Conservation (phyloP, 2,888 invertebrate genomes). For the Oegoconia quadripuncta region DNA sequence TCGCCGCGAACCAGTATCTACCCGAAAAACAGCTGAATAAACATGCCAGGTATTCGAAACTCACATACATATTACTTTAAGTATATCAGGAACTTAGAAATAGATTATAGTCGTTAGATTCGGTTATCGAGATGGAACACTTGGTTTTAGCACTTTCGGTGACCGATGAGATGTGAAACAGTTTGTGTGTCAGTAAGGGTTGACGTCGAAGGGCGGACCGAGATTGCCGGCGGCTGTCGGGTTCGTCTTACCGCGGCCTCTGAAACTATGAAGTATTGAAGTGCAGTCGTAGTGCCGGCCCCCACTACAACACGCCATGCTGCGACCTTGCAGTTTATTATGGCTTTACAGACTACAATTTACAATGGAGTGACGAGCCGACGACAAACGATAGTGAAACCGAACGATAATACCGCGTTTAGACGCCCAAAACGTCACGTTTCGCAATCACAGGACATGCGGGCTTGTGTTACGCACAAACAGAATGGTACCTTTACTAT, state of each 20-base stretch:
- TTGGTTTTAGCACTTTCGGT: no score
- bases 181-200: background rate
- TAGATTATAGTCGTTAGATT: background rate
- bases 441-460: constrained; percentile 51
- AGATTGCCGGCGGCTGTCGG: background rate
- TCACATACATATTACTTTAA: no score
- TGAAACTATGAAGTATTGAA: constrained; percentile 45
- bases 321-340: constrained; percentile 74
- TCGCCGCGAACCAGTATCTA: constrained; percentile 29
- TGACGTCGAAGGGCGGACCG: background rate
- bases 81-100: no score
- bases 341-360: constrained; percentile 72
- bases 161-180: no score
- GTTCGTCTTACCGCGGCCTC: constrained; percentile 32
- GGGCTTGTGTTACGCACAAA: constrained; percentile 38
- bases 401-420: constrained; percentile 53
- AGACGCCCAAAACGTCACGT: constrained; percentile 42
- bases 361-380: constrained; percentile 70
- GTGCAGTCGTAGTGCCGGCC: constrained; percentile 50
- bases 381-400: constrained; percentile 69
- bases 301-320: constrained; percentile 49
- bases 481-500: constrained; percentile 30
- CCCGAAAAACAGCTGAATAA: constrained; percentile 49
- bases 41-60: constrained; percentile 27
- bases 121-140: no score